These are phyloP conservation scores for Steromphala cineraria DNA, from an alignment of 2,888 invertebrate species.

Conservation along the genomic window DNA sequence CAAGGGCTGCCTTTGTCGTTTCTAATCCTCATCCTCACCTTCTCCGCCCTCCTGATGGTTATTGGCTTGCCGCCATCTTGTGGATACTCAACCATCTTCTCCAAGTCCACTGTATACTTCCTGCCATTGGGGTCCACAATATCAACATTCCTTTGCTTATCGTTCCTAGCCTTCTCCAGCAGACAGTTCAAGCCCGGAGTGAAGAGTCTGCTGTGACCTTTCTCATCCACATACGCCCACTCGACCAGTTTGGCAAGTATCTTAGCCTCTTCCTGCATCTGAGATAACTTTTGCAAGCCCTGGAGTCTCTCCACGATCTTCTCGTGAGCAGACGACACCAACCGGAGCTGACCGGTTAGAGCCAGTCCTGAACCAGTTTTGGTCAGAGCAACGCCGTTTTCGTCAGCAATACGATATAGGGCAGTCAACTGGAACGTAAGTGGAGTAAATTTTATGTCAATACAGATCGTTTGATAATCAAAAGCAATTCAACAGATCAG, in stretches of 20 bases:
- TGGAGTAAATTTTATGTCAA: no score
- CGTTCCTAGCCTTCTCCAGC: constrained; percentile 8
- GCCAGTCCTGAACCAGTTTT: background rate
- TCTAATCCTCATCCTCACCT: no score
- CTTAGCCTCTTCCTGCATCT: background rate
- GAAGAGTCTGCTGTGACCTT: background rate
- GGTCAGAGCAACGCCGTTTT: background rate
- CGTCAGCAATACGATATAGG: background rate
- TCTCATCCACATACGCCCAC: constrained; percentile 17
- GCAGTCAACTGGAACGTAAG: background rate
- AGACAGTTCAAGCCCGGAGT: constrained; percentile 1
- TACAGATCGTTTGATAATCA: no score
- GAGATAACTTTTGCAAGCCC: background rate
- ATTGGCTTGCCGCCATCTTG: background rate
- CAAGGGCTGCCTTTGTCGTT: no score
- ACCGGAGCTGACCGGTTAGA: background rate
- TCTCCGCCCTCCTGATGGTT: constrained; percentile 1
- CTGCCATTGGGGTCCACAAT: constrained; percentile 2
- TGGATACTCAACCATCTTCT: constrained; percentile 16
- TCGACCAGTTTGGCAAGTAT: background rate
- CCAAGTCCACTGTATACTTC: constrained; percentile 3
- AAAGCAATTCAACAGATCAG: no score
- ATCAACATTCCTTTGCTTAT: background rate
- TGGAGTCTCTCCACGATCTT: constrained; percentile 3
- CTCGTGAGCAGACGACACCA: background rate